Conservation (phyloP, 2,113 vertebrate genomes). For the Halichoerus grypus region DNA sequence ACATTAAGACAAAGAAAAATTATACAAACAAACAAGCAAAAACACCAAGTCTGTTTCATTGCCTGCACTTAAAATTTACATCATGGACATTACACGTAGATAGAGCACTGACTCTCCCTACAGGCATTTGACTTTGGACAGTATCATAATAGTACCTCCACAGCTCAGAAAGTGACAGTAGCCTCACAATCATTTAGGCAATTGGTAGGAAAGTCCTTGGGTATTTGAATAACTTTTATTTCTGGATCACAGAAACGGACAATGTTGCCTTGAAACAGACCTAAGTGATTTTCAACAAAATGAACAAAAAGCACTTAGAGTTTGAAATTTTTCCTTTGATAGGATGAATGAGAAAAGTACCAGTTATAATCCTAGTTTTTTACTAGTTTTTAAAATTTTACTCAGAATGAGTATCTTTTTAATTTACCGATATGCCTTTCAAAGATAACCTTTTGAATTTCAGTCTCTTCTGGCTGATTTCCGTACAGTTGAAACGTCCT, state of each 20-base stretch:
- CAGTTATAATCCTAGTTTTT: not conserved
- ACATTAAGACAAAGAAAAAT: not conserved
- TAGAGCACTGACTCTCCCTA: not conserved
- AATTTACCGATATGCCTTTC: not conserved
- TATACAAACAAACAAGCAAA: not conserved
- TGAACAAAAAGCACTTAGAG: not conserved
- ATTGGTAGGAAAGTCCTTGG: not conserved
- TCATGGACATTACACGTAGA: not conserved
- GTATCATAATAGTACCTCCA: not conserved
- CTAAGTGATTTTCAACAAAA: constrained; percentile 18
- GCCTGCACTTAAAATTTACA: not conserved
- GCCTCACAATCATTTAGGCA: not conserved
- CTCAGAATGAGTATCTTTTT: not conserved
- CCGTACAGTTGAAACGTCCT: not conserved
- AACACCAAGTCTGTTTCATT: not conserved
- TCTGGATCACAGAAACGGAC: not conserved
- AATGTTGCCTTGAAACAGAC: not conserved
- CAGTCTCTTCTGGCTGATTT: not conserved
- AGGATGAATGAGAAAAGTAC: not conserved
- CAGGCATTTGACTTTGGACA: not conserved
- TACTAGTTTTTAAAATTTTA: not conserved
- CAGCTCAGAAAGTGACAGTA: not conserved
- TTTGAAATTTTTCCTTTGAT: not conserved
- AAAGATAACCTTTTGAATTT: constrained; percentile 11
- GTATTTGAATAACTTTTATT: not conserved